A percentile compares a stretch with the other conserved stretches of the same genome.
phyloP scores from a whole-genome alignment of 2,888 invertebrate species.

The Plebejus anna region DNA sequence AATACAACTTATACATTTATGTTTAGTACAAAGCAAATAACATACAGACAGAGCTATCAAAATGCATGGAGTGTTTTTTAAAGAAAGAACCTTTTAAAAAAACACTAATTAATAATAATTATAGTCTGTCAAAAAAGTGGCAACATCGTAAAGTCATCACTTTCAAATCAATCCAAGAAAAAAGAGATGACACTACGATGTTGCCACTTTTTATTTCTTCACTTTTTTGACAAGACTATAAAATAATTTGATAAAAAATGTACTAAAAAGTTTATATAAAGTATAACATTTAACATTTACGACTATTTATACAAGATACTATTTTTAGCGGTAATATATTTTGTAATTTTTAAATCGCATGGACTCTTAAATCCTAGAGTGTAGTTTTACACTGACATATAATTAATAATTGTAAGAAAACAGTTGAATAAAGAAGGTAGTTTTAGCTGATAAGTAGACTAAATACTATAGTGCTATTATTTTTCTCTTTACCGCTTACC shows the following conservation, averaged over 20 bases:
- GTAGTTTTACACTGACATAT: not conserved
- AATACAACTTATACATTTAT: not conserved
- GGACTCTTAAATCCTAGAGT: not conserved
- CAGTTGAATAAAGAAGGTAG: not conserved
- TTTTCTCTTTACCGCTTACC: conserved; percentile 77
- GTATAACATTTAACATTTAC: no score
- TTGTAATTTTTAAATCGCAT: not conserved
- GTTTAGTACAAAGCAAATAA: not conserved
- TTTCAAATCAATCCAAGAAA: no score
- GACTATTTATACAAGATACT: not conserved
- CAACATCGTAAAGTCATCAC: no score
- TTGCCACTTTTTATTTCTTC: no score
- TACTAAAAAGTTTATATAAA: no score
- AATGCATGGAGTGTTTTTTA: conserved; percentile 5
- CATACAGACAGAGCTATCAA: not conserved
- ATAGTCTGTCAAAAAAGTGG: no score
- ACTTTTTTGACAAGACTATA: no score
- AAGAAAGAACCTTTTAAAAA: not conserved
- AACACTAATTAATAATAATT: not conserved
- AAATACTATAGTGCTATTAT: conserved; percentile 68
- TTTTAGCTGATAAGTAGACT: conserved; percentile 26
- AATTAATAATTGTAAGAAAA: not conserved
- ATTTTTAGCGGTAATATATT: not conserved
- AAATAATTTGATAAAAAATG: no score
- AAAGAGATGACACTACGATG: no score